phyloP scores from a whole-genome alignment of 2,888 invertebrate species.

The Bombylius major region DNA sequence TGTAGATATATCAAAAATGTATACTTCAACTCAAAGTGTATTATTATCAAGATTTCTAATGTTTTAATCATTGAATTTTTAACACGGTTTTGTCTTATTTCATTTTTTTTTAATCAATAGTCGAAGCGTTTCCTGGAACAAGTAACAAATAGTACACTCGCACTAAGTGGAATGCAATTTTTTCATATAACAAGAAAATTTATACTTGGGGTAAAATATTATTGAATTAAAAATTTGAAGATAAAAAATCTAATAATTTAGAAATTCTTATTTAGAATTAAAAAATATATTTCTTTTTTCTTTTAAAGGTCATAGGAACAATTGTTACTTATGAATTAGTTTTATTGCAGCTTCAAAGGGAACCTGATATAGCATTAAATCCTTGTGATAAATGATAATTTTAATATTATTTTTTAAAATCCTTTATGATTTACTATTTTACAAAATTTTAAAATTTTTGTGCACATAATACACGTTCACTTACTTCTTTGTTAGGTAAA shows the following conservation, averaged over 20 bases:
- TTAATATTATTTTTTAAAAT: no score
- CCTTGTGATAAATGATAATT: conserved; percentile 10
- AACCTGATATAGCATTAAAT: conserved; percentile 18
- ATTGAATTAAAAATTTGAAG: background rate
- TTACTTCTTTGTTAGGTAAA: no score
- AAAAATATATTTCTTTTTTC: background rate
- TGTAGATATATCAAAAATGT: no score
- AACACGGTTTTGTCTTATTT: no score
- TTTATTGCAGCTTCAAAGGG: conserved; percentile 16
- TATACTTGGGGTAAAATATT: conserved; percentile 38
- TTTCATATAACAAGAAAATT: conserved; percentile 42
- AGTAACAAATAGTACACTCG: conserved; percentile 38
- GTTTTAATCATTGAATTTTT: no score
- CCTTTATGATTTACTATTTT: no score
- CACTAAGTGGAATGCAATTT: conserved; percentile 44
- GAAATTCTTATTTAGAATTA: no score
- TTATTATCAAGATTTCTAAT: no score
- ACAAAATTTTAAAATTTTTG: no score
- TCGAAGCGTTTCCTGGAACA: conserved; percentile 42
- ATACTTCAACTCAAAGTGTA: no score
- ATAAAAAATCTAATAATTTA: background rate
- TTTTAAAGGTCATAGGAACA: conserved; percentile 45
- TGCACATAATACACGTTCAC: no score
- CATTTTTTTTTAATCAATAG: conserved; percentile 27
- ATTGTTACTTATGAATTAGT: conserved; percentile 39